Base-by-base conservation (phyloP, 92 coral and sea anemone genomes). In the Anthopleura xanthogrammica region DNA sequence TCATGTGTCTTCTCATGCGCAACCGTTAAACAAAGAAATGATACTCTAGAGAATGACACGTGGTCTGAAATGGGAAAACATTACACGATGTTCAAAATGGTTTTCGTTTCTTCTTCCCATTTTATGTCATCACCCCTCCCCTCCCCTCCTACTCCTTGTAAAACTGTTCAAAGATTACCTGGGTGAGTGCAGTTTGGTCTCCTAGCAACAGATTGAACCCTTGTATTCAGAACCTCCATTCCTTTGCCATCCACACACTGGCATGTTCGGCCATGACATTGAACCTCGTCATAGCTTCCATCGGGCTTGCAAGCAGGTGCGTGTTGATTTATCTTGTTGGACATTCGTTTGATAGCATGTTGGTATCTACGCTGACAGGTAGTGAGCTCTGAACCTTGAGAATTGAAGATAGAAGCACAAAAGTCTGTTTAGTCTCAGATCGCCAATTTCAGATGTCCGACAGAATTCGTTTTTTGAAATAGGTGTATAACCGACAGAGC, bases 201-300 rank as follows among this genome's bases (percentile, higher is more conserved):
- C 73, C 92, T 86, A 56, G 86, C 91, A 16, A 83, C 60, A 54
- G 84, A 56, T 71, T 83, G 79, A 14, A 88, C 86, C 50, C 90
- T 87, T 60, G 98, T 90, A n/a, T 95, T 92, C 1, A 87, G 87
- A 50, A 92, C 79, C 83, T 87, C 88, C 29, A 83, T 78, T 36
- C 98, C 98, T 77, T 76, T 73, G 24, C 81, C 76, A 78, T 93
- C 80, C 52, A 94, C 90, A 84, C 98, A 95, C 76, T 88, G 91
- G 66, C 98, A 95, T 62, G 80, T 82, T 43, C 89, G 88, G 12
- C 90, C 93, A 76, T 88, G 50, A 79, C 98, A 95, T 83, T 95
- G 98, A 29, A 91, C 80, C 24, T 78, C 88, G 17, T 85, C 93
- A 82, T 91, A 95, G 83, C 88, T 86, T 2, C 98, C 98, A 68